These are phyloP conservation scores for Daboia siamensis DNA, from an alignment of 2,113 vertebrate genomes.

Conservation along the genomic window DNA sequence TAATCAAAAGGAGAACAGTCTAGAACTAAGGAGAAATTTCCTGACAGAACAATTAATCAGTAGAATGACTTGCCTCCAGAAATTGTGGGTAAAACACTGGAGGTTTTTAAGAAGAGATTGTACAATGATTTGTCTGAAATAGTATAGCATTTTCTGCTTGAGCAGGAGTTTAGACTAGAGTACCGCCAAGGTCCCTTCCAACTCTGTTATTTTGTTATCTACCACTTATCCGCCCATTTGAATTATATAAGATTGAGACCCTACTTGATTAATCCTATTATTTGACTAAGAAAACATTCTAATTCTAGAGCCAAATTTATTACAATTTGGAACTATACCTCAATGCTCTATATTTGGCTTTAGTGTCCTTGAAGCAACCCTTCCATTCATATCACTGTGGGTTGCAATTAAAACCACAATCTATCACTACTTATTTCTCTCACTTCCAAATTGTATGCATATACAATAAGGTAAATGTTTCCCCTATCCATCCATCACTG, in stretches of 20 bases:
- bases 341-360: background rate
- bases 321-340: background rate
- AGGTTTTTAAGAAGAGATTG: too few relatives aligned
- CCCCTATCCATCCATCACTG: background rate
- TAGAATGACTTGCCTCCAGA: too few relatives aligned
- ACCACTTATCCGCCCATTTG: background rate
- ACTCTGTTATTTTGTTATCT: background rate
- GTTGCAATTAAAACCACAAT: background rate
- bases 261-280: background rate
- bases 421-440: background rate
- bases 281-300: background rate
- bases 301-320: background rate
- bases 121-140: too few relatives aligned
- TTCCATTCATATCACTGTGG: background rate
- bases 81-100: too few relatives aligned
- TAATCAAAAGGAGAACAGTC: background rate
- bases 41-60: too few relatives aligned
- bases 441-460: background rate
- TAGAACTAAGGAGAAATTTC: too few relatives aligned
- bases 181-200: background rate
- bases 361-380: background rate
- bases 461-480: background rate
- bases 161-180: background rate
- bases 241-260: background rate
- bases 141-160: background rate